Conservation (phyloP, 2,888 invertebrate genomes). For the Lithophane socia region DNA sequence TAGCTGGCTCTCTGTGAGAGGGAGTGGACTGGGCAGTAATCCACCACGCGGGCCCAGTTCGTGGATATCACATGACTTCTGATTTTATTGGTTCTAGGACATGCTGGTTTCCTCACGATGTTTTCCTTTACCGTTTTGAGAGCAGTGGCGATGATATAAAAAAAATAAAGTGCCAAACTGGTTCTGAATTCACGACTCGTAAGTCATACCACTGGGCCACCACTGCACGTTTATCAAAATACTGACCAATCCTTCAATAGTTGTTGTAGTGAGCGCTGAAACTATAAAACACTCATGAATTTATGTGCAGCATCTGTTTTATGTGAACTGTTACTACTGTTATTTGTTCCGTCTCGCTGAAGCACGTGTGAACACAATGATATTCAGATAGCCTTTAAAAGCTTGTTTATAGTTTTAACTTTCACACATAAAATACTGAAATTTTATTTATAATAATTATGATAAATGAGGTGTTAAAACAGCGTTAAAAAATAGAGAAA, state of each 20-base stretch:
- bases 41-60: too few species aligned
- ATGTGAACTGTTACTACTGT: constrained; percentile 10
- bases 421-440: background rate
- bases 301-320: constrained; percentile 33
- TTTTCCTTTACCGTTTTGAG: too few species aligned
- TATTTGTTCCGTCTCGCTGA: constrained; percentile 29
- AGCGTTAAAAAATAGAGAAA: too few species aligned
- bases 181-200: too few species aligned
- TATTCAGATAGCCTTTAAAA: constrained; percentile 31
- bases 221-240: background rate
- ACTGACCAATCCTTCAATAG: background rate
- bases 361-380: constrained; percentile 23
- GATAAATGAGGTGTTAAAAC: constrained; percentile 2
- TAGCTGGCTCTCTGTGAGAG: too few species aligned
- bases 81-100: too few species aligned
- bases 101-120: too few species aligned
- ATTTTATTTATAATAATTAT: background rate
- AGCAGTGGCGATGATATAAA: too few species aligned
- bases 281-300: constrained; percentile 32
- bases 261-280: constrained; percentile 22
- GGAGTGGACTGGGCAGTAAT: too few species aligned
- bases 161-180: too few species aligned
- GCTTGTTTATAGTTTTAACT: constrained; percentile 19
- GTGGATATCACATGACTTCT: too few species aligned
- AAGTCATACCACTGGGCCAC: too few species aligned